A percentile compares a stretch with the other conserved stretches of the same genome.
Conservation (phyloP, 2,888 invertebrate genomes). For the Automeris io region DNA sequence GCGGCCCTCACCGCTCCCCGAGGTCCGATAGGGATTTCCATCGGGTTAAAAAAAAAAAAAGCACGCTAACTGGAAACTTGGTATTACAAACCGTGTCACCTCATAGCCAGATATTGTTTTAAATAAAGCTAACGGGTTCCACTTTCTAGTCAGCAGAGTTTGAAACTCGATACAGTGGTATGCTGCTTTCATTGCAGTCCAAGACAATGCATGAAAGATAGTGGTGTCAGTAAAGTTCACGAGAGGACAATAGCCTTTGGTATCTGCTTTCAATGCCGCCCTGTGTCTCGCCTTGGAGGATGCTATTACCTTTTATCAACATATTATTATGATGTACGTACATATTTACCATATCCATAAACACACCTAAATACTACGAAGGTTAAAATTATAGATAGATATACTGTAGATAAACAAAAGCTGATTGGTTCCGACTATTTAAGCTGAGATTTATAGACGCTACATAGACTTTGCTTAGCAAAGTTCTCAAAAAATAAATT, state of each 20-base stretch:
- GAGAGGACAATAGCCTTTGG: constrained; percentile 13
- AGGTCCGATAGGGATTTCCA: too few species aligned
- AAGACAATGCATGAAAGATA: constrained; percentile 7
- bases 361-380: too few species aligned
- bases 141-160: constrained; percentile 5
- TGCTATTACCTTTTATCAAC: constrained; percentile 5
- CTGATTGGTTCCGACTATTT: too few species aligned
- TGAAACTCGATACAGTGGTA: constrained; percentile 7
- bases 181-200: constrained; percentile 8
- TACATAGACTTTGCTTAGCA: too few species aligned
- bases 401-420: too few species aligned
- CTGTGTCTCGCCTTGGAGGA: constrained; percentile 5
- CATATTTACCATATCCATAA: too few species aligned
- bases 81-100: background rate
- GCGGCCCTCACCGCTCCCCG: too few species aligned
- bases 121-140: background rate
- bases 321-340: background rate
- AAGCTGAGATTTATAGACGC: too few species aligned
- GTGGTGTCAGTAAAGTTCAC: constrained; percentile 12
- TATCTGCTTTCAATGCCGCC: constrained; percentile 8
- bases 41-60: too few species aligned
- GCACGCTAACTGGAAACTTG: too few species aligned
- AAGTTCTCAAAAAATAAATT: too few species aligned
- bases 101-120: constrained; percentile 7
- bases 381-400: too few species aligned